Conservation (phyloP, 2,797 vertebrate genomes). For the Micropoecilia bifurca region DNA sequence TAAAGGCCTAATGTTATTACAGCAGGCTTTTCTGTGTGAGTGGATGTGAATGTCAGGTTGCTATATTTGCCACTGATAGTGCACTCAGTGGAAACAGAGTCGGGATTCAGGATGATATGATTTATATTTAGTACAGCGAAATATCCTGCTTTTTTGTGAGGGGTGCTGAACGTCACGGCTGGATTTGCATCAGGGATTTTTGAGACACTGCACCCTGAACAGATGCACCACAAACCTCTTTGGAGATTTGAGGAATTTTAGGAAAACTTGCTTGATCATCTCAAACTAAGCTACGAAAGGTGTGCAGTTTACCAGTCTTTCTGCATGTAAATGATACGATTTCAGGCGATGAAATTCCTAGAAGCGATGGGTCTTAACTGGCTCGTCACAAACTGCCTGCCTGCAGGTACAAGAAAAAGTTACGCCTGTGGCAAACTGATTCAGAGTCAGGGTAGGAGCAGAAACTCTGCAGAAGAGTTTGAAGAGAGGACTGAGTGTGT, state of each 20-base stretch:
- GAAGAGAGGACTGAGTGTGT: not conserved
- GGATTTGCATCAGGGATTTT: not conserved
- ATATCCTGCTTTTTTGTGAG: slow-evolving; percentile 19
- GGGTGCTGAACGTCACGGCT: not conserved
- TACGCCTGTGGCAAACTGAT: slow-evolving; percentile 4
- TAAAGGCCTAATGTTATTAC: slow-evolving; percentile 64
- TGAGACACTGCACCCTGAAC: not conserved
- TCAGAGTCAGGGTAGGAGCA: not conserved
- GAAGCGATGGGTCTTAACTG: not conserved
- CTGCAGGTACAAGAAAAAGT: slow-evolving; percentile 5
- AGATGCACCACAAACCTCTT: not conserved
- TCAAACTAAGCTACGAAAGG: not conserved
- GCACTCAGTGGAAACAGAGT: slow-evolving; percentile 28
- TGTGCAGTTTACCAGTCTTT: not conserved
- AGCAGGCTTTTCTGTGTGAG: slow-evolving; percentile 56
- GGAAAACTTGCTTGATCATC: not conserved
- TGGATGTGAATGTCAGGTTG: slow-evolving; percentile 54
- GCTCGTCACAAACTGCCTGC: slow-evolving; percentile 9
- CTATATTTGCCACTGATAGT: slow-evolving; percentile 50
- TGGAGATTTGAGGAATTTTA: not conserved
- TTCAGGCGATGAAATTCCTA: not conserved
- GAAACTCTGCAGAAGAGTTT: not conserved
- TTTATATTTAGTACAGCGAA: slow-evolving; percentile 24
- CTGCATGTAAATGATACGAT: not conserved
- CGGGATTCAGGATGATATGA: slow-evolving; percentile 12